Evolutionary conservation across 2,113 vertebrate species (phyloP).

Genomic region (human): DNA sequence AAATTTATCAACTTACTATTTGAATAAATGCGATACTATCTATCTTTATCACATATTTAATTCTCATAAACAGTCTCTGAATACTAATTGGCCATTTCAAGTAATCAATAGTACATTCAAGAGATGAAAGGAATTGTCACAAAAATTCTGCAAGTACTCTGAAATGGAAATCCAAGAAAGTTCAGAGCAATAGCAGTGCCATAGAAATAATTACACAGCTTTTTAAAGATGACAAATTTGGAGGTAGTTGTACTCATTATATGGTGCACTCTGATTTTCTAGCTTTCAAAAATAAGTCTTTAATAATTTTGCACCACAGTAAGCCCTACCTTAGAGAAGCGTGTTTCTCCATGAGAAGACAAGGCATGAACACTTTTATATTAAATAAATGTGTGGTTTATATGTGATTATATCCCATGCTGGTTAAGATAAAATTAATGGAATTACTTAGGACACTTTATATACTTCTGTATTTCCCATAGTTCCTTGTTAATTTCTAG

Average conservation of each 20-base stretch:
- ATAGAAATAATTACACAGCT: neutral
- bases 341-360: neutral
- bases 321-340: neutral
- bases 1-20: neutral
- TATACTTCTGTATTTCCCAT: neutral
- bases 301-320: conserved; percentile 23
- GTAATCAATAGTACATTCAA: neutral
- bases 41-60: neutral
- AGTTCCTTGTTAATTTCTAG: neutral
- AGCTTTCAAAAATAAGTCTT: conserved; percentile 7
- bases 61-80: conserved; percentile 7
- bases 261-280: neutral
- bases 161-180: conserved; percentile 7
- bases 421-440: neutral
- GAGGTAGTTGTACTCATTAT: neutral
- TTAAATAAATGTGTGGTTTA: conserved; percentile 14
- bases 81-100: conserved; percentile 31
- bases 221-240: conserved; percentile 13
- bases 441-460: neutral
- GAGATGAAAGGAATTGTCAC: neutral
- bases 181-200: neutral
- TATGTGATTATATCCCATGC: neutral
- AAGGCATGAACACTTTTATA: neutral
- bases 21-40: neutral
- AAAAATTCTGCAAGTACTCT: neutral